Evolutionary conservation across 1,140 invertebrate genomes (phyloP).

Genomic region (Zaprionus gabonicus): DNA sequence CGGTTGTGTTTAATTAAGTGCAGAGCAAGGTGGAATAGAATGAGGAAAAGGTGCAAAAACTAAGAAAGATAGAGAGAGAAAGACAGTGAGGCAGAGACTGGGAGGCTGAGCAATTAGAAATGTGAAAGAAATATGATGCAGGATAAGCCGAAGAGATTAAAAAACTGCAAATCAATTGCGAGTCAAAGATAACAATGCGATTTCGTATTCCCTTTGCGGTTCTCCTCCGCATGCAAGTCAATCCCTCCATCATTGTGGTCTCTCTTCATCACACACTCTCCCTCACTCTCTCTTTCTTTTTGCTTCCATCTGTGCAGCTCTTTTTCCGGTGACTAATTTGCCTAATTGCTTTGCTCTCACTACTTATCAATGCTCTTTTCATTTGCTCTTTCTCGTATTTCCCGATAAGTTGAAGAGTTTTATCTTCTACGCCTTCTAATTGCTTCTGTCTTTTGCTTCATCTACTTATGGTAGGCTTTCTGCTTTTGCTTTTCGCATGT

Average conservation of each 20-base stretch:
- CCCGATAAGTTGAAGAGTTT: too few species aligned
- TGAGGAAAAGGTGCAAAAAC: background rate
- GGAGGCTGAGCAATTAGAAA: background rate
- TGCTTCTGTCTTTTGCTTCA: background rate
- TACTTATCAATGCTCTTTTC: background rate
- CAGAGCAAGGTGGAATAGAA: background rate
- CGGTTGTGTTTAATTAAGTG: slow-evolving; percentile 17
- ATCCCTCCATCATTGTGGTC: background rate
- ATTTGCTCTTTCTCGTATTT: background rate
- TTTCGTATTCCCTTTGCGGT: slow-evolving; percentile 1
- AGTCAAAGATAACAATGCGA: background rate
- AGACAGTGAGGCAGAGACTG: background rate
- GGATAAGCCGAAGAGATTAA: background rate
- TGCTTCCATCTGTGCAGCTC: background rate
- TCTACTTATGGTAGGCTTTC: too few species aligned
- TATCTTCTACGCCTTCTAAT: background rate
- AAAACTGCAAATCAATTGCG: slow-evolving; percentile 3
- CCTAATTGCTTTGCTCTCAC: background rate
- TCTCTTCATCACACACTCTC: background rate
- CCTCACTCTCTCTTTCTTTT: background rate
- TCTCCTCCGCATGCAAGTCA: background rate
- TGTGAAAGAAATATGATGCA: background rate
- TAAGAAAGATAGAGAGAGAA: background rate
- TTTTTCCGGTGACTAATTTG: background rate
- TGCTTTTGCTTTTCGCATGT: too few species aligned